Evolutionary conservation across 2,113 vertebrate genomes (phyloP), one percentile per base, ranked within the genome.

Genomic region (Hymenochirus boettgeri): DNA sequence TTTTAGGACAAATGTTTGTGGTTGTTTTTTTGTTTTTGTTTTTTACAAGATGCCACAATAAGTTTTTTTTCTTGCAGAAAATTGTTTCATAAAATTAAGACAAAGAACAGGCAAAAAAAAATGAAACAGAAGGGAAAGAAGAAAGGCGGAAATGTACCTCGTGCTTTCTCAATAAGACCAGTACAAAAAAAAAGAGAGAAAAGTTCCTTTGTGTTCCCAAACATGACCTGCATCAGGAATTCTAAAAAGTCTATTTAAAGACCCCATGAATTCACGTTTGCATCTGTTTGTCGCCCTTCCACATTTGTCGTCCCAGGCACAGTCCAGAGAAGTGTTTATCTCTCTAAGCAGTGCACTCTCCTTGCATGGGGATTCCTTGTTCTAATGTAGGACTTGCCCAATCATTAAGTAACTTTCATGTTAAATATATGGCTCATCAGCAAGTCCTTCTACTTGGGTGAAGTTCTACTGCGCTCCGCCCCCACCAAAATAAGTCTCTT

Each of bases 201-300:
- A n/a, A 29, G 45, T 26, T 51, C 46, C 51, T 26, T 64, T 55
- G 73, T 71, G 70, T 71, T 75, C 79, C 90, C 89, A 71, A 86
- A 91, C 89, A 92, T 91, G 90, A 88, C 90, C 90, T 82, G 90
- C 90, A 91, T 91, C 89, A 88, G 88, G 88, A 84, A 85, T 59
- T 62, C 26, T 33, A 56, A 58, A 67, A 48, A 59, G 64, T 67
- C 55, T 59, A 58, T 23, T 62, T 62, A 21, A 62, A 85, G 76
- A 85, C 77, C 81, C 82, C 81, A 81, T 61, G 71, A 72, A 42
- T 64, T 81, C 37, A 39, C 4, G 9, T 42, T 42, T 42, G 6
- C 5, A 42, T 42, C 39, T 42, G 24, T 47, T 47, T 18, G 25
- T 15, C 15, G 17, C n/a, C 6, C 17, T 27, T 39, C 10, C 5